These are phyloP conservation scores for Ophonus ardosiacus DNA, from an alignment of 2,888 invertebrate genomes.

Conservation along the genomic window DNA sequence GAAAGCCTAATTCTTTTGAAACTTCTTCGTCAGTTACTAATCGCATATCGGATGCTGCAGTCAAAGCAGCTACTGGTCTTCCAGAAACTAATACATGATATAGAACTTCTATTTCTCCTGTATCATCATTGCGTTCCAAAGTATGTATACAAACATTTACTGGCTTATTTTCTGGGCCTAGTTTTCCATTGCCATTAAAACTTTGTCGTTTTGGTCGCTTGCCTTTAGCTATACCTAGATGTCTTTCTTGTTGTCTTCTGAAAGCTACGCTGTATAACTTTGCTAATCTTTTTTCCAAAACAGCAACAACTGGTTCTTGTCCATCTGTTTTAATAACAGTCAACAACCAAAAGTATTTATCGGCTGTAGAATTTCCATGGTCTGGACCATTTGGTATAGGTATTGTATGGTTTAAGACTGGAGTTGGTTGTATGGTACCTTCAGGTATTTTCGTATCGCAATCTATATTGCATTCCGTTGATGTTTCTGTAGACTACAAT, in stretches of 20 bases:
- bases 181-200: constrained; percentile 59
- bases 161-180: constrained; percentile 73
- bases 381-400: background rate
- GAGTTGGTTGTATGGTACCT: constrained; percentile 77
- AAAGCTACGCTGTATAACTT: constrained; percentile 89
- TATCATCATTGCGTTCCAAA: constrained; percentile 78
- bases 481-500: constrained; percentile 70
- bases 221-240: constrained; percentile 82
- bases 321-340: constrained; percentile 83
- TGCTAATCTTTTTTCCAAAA: constrained; percentile 86
- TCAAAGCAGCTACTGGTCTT: constrained; percentile 87
- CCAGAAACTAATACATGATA: constrained; percentile 90
- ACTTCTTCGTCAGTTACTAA: constrained; percentile 89
- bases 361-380: constrained; percentile 73
- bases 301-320: constrained; percentile 76
- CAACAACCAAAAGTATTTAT: constrained; percentile 88
- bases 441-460: constrained; percentile 75
- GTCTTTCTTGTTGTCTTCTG: constrained; percentile 88
- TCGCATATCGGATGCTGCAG: constrained; percentile 90
- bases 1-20: constrained; percentile 84
- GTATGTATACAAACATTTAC: constrained; percentile 84
- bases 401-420: constrained; percentile 67
- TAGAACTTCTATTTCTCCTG: constrained; percentile 80
- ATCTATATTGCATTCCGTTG: constrained; percentile 78
- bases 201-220: constrained; percentile 70